Base-by-base conservation (phyloP, 1,140 invertebrate species). In the Hyles euphorbiae region DNA sequence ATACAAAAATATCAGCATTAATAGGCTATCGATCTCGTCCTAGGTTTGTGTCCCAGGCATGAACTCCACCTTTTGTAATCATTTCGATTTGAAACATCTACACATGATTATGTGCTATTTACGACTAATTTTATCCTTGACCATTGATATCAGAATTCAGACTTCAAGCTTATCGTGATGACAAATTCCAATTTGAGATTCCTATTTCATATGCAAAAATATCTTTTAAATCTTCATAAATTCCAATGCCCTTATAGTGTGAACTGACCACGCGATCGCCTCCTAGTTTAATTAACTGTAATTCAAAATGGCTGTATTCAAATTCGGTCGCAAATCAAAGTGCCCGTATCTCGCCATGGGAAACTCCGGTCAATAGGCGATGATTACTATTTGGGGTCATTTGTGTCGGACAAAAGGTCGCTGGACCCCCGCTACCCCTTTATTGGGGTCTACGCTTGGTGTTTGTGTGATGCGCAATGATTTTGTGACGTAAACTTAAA, bases 321-420 rank as follows among this genome's bases (percentile, higher is more conserved):
- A 83, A 81, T 82, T 54, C 58, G 64, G 70, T 80, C 76, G 80
- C 75, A 81, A 86, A 88, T 88, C 85, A 86, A 78, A 84, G 74
- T 82, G 77, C 85, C 85, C 85, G 85, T 88, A 88, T 87, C 76
- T 80, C 51, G 71, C 63, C 78, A 79, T 88, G 85, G 82, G 85
- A 88, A 88, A 86, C 58, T 65, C 36, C 69, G 61, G 67, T 83
- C 81, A 85, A 85, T 85, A 72, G 36, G 81, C 64, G 58, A 80
- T 86, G 74, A 85, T 87, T 80, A 83, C 81, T 80, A 81, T 81
- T 78, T 76, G 75, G 83, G 85, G 83, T 86, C 85, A 88, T 85
- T 88, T 86, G 70, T 64, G 70, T 64, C 58, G 75, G 72, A 87
- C 80, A 85, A 87, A 82, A 72, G 72, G 36, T 40, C 22, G 22